phyloP scores from a whole-genome alignment of 2,797 vertebrate species.

The Anguilla obscura region DNA sequence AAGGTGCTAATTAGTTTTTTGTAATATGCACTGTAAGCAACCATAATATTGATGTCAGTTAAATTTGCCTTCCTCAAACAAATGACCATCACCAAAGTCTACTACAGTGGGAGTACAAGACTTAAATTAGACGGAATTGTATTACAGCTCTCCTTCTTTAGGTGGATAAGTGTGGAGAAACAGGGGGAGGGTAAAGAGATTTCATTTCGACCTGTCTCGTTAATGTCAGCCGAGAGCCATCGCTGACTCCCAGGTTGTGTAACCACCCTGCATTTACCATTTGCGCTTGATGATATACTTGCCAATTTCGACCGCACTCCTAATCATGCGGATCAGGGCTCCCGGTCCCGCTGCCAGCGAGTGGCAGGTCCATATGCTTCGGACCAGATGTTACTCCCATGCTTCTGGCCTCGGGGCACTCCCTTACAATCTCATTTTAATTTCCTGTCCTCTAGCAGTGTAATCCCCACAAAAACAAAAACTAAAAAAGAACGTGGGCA shows the following conservation, averaged over 20 bases:
- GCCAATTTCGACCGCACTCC: slow-evolving; percentile 12
- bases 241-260: not conserved
- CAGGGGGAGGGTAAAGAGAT: not conserved
- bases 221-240: not conserved
- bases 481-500: not conserved
- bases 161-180: not conserved
- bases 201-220: not conserved
- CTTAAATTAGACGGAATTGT: not conserved
- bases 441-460: slow-evolving; percentile 1
- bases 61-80: not conserved
- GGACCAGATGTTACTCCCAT: slow-evolving; percentile 30
- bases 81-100: not conserved
- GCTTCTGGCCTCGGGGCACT: not conserved
- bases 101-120: not conserved
- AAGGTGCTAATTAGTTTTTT: not conserved
- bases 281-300: slow-evolving; percentile 7
- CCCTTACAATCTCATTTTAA: slow-evolving; percentile 10
- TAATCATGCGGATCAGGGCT: slow-evolving; percentile 12
- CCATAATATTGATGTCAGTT: not conserved
- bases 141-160: not conserved
- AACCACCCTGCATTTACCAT: not conserved
- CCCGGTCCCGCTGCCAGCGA: slow-evolving; percentile 17
- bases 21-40: not conserved
- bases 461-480: not conserved
- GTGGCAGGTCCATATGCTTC: slow-evolving; percentile 31